Evolutionary conservation across 2,888 invertebrate species (phyloP).

Genomic region (Andrena dorsata): DNA sequence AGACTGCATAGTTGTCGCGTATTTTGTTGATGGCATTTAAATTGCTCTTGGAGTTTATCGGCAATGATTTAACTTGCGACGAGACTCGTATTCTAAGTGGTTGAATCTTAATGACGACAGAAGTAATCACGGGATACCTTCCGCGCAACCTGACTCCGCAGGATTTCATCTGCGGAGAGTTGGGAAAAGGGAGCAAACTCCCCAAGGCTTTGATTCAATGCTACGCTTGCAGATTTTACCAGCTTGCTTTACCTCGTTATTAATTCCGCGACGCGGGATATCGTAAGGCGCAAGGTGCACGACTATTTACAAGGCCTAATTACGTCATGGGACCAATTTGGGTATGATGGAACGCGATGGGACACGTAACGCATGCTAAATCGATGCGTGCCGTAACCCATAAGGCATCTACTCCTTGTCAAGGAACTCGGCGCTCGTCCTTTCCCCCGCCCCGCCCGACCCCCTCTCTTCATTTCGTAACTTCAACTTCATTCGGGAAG

Average conservation of each 20-base stretch:
- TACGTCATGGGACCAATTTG: slow-evolving; percentile 80
- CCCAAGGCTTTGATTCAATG: not conserved
- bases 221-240: not conserved
- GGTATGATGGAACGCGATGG: slow-evolving; percentile 71
- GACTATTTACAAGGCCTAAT: slow-evolving; percentile 60
- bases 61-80: not conserved
- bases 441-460: not conserved
- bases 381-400: slow-evolving; percentile 53
- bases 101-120: no score
- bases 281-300: slow-evolving; percentile 15
- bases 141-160: not conserved
- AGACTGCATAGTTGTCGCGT: not conserved
- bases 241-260: slow-evolving; percentile 23
- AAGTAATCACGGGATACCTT: no score
- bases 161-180: not conserved
- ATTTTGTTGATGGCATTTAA: not conserved
- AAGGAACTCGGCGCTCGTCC: slow-evolving; percentile 16
- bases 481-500: not conserved
- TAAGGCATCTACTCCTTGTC: slow-evolving; percentile 49
- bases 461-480: not conserved
- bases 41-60: not conserved
- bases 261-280: slow-evolving; percentile 20
- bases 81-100: not conserved
- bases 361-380: slow-evolving; percentile 61
- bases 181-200: no score